Base-by-base conservation (phyloP, 2,797 vertebrate genomes). In the Numenius phaeopus region DNA sequence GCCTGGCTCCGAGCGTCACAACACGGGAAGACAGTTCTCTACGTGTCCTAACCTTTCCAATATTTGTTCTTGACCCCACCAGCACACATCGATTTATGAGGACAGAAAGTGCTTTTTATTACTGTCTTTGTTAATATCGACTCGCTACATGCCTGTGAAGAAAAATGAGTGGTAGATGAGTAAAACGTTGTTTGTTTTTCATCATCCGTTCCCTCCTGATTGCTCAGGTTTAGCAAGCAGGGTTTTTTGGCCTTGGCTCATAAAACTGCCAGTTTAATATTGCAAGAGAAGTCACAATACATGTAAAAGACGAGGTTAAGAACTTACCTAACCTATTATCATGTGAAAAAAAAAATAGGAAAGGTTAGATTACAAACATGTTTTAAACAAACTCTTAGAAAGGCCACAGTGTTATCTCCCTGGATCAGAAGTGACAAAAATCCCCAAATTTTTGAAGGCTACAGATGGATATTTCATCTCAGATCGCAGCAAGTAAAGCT, bases 121-220 rank as follows among this genome's bases (percentile, higher is more conserved):
- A 69, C 58, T 59, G 54, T 70, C 78, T 94, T 70, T 73, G 73
- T 89, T 94, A 93, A 82, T 79, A 72, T 66, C 85, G 87, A 79
- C 77, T 93, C 71, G 42, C 73, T 40, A 50, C 61, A 49, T 16
- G 42, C n/a, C 85, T 87, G 70, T 50, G 62, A 91, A 84, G 69
- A 83, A 94, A 95, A 94, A 83, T 14, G 58, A 92, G 84, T 27
- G n/a, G 89, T 72, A 52, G 91, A 94, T 88, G 80, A 95, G 94
- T 96, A 97, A 97, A 97, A 96, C 57, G 82, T 29, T 94, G 95
- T 91, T 95, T 82, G 93, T 75, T 97, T 97, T 97, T 93, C 96
- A 96, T 93, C 94, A 96, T 95, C 80, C 4, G 3, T 84, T 94
- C 87, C 80, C 85, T 93, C 59, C 47, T 39, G 94, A 94, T 93